phyloP scores from a whole-genome alignment of 2,888 invertebrate species.

The Neuroscelio doddi region DNA sequence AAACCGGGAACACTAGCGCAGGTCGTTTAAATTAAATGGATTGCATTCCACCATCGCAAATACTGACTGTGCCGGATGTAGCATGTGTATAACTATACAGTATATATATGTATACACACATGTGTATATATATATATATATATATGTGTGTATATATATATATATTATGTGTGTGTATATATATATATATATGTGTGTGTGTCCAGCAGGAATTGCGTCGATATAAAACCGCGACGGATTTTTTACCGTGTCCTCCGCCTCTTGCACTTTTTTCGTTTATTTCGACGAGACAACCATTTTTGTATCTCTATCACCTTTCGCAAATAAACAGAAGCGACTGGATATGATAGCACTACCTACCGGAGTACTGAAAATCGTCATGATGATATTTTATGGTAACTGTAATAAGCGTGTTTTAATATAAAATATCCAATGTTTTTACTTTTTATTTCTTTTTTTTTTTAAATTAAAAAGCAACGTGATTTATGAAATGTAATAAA shows the following conservation, averaged over 20 bases:
- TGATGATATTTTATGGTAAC: constrained; percentile 20
- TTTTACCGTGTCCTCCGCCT: constrained; percentile 20
- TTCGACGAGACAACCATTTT: constrained; percentile 23
- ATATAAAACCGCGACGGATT: constrained; percentile 39
- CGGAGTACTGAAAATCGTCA: constrained; percentile 21
- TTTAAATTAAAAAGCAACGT: too few species aligned
- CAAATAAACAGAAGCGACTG: constrained; percentile 36
- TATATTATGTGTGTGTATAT: constrained; percentile 34
- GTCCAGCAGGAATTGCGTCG: constrained; percentile 25
- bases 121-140: constrained; percentile 19
- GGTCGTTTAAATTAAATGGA: constrained; percentile 60
- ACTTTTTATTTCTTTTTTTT: neutral
- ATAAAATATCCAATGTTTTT: neutral
- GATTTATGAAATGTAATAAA: too few species aligned
- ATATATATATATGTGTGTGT: constrained; percentile 2
- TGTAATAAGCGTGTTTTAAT: neutral
- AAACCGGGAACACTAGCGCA: constrained; percentile 47
- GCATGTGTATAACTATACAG: constrained; percentile 22
- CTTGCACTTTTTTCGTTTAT: constrained; percentile 12
- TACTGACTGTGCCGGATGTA: constrained; percentile 46
- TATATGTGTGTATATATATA: constrained; percentile 3
- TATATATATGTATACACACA: constrained; percentile 1
- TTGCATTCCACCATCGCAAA: constrained; percentile 54
- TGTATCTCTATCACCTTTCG: constrained; percentile 6
- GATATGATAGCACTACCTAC: neutral